Conservation (phyloP, 2,113 vertebrate species). For the Colius striatus region DNA sequence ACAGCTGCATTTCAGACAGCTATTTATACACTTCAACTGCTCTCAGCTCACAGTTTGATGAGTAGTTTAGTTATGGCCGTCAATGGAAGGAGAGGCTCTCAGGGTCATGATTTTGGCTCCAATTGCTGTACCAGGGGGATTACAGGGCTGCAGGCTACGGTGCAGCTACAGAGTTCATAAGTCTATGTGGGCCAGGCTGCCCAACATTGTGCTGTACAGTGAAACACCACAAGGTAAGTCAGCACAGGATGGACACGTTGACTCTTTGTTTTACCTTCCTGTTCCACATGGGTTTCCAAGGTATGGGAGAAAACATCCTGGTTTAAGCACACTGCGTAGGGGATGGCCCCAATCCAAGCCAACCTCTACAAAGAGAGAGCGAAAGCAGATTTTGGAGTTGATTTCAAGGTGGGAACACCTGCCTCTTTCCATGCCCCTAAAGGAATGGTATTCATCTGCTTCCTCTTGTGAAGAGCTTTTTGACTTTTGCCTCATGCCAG, state of each 20-base stretch:
- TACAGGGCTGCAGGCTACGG: neutral
- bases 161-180: neutral
- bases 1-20: neutral
- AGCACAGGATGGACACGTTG: neutral
- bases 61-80: neutral
- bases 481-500: rapidly evolving
- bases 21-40: neutral
- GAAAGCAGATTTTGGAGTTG: neutral
- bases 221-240: neutral
- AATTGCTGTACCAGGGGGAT: neutral
- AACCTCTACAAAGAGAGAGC: neutral
- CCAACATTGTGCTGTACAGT: neutral
- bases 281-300: neutral
- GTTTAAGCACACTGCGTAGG: neutral
- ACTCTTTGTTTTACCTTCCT: neutral
- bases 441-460: neutral
- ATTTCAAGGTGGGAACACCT: neutral
- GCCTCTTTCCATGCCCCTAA: neutral
- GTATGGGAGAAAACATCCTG: neutral
- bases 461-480: neutral
- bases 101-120: conserved; percentile 3
- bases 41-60: neutral
- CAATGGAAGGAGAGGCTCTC: neutral
- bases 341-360: neutral
- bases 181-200: neutral